phyloP scores from a whole-genome alignment of 2,797 vertebrate species.

The Dallia pectoralis region DNA sequence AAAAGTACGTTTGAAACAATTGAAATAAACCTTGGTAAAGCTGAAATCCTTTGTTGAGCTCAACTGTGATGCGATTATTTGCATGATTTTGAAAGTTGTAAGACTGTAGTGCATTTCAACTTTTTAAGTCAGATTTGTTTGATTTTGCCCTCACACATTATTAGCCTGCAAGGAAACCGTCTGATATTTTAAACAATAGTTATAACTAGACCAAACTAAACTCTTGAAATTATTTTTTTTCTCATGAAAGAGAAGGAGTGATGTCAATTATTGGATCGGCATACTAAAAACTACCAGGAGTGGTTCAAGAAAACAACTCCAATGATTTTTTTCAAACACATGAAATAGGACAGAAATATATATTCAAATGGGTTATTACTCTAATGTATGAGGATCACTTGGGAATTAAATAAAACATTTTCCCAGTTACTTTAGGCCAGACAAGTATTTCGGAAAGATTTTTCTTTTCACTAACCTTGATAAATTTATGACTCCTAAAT shows the following conservation, averaged over 20 bases:
- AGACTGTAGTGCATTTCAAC: not conserved
- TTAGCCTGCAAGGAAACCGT: not conserved
- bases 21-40: not conserved
- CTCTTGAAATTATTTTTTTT: too few species aligned
- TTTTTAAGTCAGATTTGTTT: not conserved
- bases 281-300: too few species aligned
- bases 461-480: not conserved
- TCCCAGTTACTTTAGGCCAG: not conserved
- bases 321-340: too few species aligned
- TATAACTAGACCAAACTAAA: too few species aligned
- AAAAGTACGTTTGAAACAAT: constrained; percentile 23
- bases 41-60: constrained; percentile 2
- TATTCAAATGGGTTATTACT: too few species aligned
- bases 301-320: not conserved
- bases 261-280: constrained; percentile 2
- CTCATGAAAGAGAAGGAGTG: not conserved
- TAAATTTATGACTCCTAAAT: constrained; percentile 5
- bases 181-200: too few species aligned
- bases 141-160: not conserved
- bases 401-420: constrained; percentile 23
- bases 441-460: not conserved
- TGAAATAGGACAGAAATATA: too few species aligned
- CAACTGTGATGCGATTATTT: not conserved
- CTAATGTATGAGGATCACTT: not conserved
- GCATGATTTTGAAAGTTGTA: not conserved